Base-by-base conservation (phyloP, 2,113 vertebrate genomes). In the Damaliscus lunatus region DNA sequence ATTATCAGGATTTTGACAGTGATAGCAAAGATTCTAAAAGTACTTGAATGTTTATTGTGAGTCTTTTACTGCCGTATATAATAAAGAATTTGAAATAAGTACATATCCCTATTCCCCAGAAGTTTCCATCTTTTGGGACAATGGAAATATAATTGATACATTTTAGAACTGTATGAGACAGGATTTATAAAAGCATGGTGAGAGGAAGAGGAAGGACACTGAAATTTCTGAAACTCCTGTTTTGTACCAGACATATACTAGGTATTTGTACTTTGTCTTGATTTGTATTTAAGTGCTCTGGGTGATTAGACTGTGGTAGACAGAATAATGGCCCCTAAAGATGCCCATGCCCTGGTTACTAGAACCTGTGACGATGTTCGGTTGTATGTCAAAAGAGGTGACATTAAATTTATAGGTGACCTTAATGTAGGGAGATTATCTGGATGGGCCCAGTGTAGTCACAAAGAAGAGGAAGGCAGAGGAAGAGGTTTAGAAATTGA, bases 51-150 rank as follows among this genome's bases (percentile, higher is more conserved):
- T 88, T 80, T 87, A 43, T 53, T 86, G 1, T 80, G 21, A 57
- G 55, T 29, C 46, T 87, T 82, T 57, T 50, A 46, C 33, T 92
- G 55, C 29, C 19, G 17, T 96, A 23, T 88, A 33, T 36, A 80
- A 0, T 97, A 31, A 85, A 85, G 40, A 96, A 78, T 96, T 77
- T 98, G 74, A 77, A 94, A 91, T 29, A 97, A 93, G 31, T 55
- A 52, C 10, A 2, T 67, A n/a, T 53, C 7, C 7, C 29, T 43
- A 13, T 82, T 91, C 5, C 59, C 36, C 4, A 48, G 25, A 23
- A 85, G 12, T 91, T 88, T 85, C 23, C 16, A 8, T 94, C 59
- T 50, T 92, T 97, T 50, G 36, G 13, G 84, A 91, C 64, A 91
- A 7, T 93, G 46, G 36, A 90, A 77, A 33, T 87, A 57, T 62